Evolutionary conservation across 2,797 vertebrate species (phyloP), one percentile per base, ranked within the genome.

Genomic region (Hyperoplus immaculatus): DNA sequence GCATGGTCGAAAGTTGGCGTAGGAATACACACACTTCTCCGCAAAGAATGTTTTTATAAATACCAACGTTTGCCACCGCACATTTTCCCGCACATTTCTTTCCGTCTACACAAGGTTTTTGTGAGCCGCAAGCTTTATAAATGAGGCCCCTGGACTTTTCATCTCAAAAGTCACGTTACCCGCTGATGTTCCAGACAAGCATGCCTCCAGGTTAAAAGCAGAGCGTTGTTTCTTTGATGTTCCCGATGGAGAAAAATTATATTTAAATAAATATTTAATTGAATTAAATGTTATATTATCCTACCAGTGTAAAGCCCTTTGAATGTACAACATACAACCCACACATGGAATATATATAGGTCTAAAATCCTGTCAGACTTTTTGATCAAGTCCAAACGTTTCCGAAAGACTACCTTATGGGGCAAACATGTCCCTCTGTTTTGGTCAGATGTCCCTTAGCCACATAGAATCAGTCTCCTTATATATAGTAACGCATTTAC

Each of bases 161-260:
- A 21, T 79, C 58, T 51, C 3, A 68, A 58, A 78, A 15, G 10
- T 57, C 8, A 15, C n/a, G 43, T 59, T 50, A 74, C 47, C 29
- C 43, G n/a, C 45, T 16, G n/a, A 21, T 1, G 4, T 29, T 56
- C 47, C n/a, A 21, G 43, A 41, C 43, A 45, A 63, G 21, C 9
- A 54, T 41, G 58, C 15, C 41, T 72, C n/a, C 29, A 39, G 47
- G 51, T 36, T 63, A n/a, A 4, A 56, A 51, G 49, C 16, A 9
- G 4, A n/a, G 39, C 45, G 9, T 45, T 29, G 65, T 59, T 50
- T 41, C 7, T 36, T 39, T 39, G 6, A 21, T 36, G 43, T 13
- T 49, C 16, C 47, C 16, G 8, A 47, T 68, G 53, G 13, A 72
- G 9, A 47, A 54, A 42, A 47, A 36, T 42, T 0, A 21, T 49